Percentiles rank a stretch among this genome's conserved stretches.
phyloP scores from a whole-genome alignment of 2,797 vertebrate species.

The Calcarius lapponicus region DNA sequence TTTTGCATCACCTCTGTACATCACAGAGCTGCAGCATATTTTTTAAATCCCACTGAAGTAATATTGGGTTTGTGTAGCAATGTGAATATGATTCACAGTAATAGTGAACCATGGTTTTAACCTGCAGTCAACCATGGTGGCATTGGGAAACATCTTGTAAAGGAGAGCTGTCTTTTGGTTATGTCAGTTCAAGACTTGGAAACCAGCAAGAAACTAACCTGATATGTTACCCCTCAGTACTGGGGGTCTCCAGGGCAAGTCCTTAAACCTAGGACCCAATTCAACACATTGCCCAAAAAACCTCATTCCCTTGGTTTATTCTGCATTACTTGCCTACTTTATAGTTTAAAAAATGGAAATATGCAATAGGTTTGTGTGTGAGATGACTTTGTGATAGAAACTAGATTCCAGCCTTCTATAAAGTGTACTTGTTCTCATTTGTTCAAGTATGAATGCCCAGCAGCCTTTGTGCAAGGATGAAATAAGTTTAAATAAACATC shows the following conservation, averaged over 20 bases:
- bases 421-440: neutral
- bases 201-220: neutral
- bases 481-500: neutral
- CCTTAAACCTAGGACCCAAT: neutral
- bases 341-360: neutral
- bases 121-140: neutral
- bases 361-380: neutral
- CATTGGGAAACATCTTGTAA: neutral
- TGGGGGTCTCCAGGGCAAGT: neutral
- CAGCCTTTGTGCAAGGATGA: neutral
- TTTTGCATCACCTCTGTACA: neutral
- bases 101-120: accelerated
- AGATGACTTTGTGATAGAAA: neutral
- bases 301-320: neutral
- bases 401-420: neutral
- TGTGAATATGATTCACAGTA: neutral
- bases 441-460: neutral
- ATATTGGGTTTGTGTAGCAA: accelerated
- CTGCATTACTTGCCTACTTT: neutral
- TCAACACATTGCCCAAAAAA: neutral
- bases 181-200: neutral
- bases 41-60: neutral
- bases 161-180: neutral
- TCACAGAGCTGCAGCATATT: neutral
- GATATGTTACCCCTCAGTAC: neutral